These are phyloP conservation scores for Mixornis gularis DNA, from an alignment of 2,113 vertebrate species.

Conservation along the genomic window DNA sequence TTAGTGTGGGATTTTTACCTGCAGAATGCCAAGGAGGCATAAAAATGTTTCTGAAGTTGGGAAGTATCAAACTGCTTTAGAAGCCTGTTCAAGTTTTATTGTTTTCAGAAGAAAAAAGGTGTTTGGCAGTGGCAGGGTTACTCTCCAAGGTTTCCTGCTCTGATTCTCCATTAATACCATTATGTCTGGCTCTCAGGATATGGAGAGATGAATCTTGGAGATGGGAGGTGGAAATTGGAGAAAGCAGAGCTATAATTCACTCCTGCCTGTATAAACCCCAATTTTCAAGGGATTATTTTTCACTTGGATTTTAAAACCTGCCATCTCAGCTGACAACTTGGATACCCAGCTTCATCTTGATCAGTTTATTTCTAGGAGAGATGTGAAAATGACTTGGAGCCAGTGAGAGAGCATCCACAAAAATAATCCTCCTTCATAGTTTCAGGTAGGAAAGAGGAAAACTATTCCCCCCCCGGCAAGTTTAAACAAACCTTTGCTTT, in stretches of 20 bases:
- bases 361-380: constrained; percentile 18
- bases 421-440: not conserved
- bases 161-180: not conserved
- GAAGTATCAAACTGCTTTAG: not conserved
- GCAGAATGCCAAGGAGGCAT: not conserved
- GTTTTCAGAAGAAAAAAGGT: not conserved
- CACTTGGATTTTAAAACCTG: not conserved
- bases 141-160: not conserved
- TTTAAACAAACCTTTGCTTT: constrained; percentile 32
- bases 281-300: constrained; percentile 34
- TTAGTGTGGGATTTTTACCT: not conserved
- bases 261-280: constrained; percentile 7
- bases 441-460: not conserved
- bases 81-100: not conserved
- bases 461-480: not conserved
- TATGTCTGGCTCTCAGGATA: not conserved
- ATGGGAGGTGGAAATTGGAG: not conserved
- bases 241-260: not conserved
- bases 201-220: not conserved
- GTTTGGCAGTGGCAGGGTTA: not conserved
- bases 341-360: not conserved
- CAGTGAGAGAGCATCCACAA: not conserved
- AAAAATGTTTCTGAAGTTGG: not conserved
- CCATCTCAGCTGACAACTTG: not conserved
- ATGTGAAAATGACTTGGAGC: constrained; percentile 10